Conservation (phyloP, 2,113 vertebrate genomes). For the Bostrychus sinensis region DNA sequence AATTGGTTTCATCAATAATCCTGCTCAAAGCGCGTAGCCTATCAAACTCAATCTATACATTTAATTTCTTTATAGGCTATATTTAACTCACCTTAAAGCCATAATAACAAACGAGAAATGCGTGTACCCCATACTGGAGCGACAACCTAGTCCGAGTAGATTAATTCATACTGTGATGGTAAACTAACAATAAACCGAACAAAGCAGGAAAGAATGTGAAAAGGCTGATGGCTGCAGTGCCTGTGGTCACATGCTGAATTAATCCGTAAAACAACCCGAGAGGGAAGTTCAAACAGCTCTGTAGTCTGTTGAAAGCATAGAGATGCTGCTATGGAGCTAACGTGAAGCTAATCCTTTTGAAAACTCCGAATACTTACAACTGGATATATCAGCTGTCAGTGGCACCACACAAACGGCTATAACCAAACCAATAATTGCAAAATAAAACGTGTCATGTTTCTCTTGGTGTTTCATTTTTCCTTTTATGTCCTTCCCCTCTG, state of each 20-base stretch:
- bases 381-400: conserved; percentile 46
- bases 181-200: background rate
- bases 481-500: background rate
- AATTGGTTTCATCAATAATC: background rate
- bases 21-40: no score
- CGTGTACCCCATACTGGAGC: conserved; percentile 10
- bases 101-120: background rate
- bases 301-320: background rate
- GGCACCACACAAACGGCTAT: conserved; percentile 61
- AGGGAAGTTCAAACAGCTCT: conserved; percentile 69
- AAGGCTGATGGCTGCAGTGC: conserved; percentile 31
- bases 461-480: conserved; percentile 39
- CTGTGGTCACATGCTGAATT: conserved; percentile 72
- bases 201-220: conserved; percentile 46
- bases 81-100: conserved; percentile 36
- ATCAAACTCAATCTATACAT: no score
- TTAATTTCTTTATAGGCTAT: no score
- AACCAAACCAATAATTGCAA: conserved; percentile 35
- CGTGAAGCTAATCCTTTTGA: background rate
- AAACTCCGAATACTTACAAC: conserved; percentile 60
- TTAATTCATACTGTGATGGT: background rate
- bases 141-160: background rate
- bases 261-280: conserved; percentile 41
- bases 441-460: background rate
- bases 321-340: background rate